Percentiles rank a stretch among this genome's conserved stretches.
Evolutionary conservation across 2,888 invertebrate genomes (phyloP).

Genomic region (Brachyptera putata): DNA sequence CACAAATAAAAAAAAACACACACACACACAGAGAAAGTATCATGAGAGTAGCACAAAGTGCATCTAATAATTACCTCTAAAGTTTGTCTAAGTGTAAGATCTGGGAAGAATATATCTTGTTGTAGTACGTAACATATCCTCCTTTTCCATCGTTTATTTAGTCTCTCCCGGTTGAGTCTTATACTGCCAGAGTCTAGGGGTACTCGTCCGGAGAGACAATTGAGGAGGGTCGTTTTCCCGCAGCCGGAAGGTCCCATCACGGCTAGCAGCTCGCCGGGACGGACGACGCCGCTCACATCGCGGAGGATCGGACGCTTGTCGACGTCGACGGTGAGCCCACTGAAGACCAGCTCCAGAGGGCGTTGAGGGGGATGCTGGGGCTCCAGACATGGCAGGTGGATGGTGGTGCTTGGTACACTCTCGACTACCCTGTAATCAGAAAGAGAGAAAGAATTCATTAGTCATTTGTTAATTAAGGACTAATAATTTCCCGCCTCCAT

Average conservation of each 20-base stretch:
- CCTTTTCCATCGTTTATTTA: constrained; percentile 66
- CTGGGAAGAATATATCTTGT: constrained; percentile 76
- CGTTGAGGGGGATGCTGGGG: constrained; percentile 52
- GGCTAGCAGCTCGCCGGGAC: constrained; percentile 72
- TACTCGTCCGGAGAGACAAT: constrained; percentile 67
- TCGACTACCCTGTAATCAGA: constrained; percentile 26
- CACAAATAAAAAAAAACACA: no score
- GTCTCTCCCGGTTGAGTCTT: constrained; percentile 57
- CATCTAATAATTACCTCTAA: constrained; percentile 64
- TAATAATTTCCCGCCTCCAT: no score
- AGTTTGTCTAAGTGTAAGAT: constrained; percentile 71
- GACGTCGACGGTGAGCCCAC: constrained; percentile 52
- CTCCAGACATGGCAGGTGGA: constrained; percentile 50
- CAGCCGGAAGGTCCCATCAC: constrained; percentile 77
- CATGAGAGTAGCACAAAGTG: no score
- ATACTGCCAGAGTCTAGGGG: constrained; percentile 63
- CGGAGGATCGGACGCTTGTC: constrained; percentile 58
- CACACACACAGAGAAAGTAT: no score
- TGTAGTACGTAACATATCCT: constrained; percentile 78
- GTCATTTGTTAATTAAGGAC: no score
- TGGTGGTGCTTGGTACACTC: constrained; percentile 26
- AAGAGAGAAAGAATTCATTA: not conserved
- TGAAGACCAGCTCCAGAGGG: constrained; percentile 63
- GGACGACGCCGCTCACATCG: constrained; percentile 68
- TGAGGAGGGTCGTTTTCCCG: constrained; percentile 75